Conservation (phyloP, 2,113 vertebrate genomes). For the Junco hyemalis region DNA sequence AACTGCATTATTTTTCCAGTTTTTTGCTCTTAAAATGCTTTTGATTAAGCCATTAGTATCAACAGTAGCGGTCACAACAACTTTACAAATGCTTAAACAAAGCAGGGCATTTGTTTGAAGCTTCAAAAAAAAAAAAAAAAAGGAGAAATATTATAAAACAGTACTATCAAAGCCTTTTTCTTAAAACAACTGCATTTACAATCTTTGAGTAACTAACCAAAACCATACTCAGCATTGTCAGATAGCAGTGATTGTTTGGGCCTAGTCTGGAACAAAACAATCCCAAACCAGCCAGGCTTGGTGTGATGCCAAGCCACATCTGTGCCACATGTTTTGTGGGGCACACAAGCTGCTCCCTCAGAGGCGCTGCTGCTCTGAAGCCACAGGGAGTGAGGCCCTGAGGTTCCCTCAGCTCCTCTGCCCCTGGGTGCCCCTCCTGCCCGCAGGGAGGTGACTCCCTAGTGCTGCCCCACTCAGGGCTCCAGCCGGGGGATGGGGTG, state of each 20-base stretch:
- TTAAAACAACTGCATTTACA: background rate
- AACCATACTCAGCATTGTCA: background rate
- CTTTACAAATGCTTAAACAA: background rate
- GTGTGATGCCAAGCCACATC: background rate
- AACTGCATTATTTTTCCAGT: background rate
- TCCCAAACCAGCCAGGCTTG: background rate
- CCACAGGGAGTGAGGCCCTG: background rate
- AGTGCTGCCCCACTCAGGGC: too few relatives aligned
- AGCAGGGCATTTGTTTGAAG: background rate
- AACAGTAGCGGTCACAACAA: background rate
- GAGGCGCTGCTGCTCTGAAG: background rate
- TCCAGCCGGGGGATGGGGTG: too few relatives aligned
- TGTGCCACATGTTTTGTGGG: fast-evolving
- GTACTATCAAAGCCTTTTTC: background rate
- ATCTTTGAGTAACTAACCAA: background rate
- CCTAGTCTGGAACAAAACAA: background rate
- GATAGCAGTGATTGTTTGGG: background rate
- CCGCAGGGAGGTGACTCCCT: background rate
- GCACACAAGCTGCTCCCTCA: background rate
- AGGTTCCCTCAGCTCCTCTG: background rate
- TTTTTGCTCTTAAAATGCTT: background rate
- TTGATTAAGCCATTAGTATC: background rate
- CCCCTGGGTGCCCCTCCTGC: background rate
- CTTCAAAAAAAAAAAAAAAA: background rate
- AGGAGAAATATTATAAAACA: background rate